Base-by-base conservation (phyloP, 2,888 invertebrate genomes). In the Lepidochrysops patricia region DNA sequence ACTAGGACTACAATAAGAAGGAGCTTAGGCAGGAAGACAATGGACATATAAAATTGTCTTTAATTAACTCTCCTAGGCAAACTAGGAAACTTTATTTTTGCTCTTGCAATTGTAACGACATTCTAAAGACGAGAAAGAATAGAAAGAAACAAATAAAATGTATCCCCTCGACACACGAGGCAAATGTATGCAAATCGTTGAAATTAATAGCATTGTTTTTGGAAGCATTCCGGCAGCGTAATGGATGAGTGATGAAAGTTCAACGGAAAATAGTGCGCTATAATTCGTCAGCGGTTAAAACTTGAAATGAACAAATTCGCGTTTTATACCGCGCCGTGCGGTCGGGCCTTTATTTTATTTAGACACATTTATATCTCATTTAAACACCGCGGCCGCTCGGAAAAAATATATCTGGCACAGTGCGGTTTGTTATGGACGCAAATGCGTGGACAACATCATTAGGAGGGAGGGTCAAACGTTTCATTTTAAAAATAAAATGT, bases 241-340 rank as follows among this genome's bases (percentile, higher is more conserved):
- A 43, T 43, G 37, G 15, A 43, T 43, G 9, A 43, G 15, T 9
- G 15, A 43, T 43, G 15, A 43, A 15, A 6, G 52, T 27, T 50
- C 13, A 49, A 52, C 52, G 13, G 52, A 52, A 52, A 52, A 26
- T 26, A 50, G 50, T 52, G 26, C n/a, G 13, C 50, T 26, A 26
- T 50, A 58, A 64, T 64, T 65, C 61, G 59, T 57, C 65, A 57
- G 62, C 58, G 62, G 63, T 64, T 57, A 25, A 65, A 64, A 64
- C 61, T 61, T 61, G 62, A 64, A 65, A 65, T 63, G 60, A 57
- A 57, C 61, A 61, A 61, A 63, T 62, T 32, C 57, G 29, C 59
- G 61, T 65, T 65, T 64, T 63, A 65, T 64, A 62, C 64, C 49
- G 62, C 57, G 61, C 60, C 58, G 19, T 64, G 65, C 57, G 65